Conservation (phyloP, 2,888 invertebrate species). For the Lacanobia wlatinum region DNA sequence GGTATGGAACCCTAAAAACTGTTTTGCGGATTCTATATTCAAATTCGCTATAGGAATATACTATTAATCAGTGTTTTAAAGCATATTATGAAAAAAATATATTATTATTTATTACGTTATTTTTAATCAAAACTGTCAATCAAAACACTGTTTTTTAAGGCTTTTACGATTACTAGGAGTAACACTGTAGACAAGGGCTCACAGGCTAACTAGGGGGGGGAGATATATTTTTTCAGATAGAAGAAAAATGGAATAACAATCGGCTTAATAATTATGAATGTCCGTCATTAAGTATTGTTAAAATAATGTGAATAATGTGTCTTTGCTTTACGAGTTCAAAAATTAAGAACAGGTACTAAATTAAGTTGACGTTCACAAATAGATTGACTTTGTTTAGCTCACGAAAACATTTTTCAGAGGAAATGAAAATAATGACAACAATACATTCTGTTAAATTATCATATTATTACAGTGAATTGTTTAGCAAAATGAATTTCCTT, state of each 20-base stretch:
- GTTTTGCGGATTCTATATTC: too few species aligned
- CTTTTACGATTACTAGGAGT: too few species aligned
- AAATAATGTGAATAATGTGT: not conserved
- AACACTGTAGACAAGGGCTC: too few species aligned
- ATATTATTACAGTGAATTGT: slow-evolving; percentile 3
- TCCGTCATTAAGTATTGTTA: not conserved
- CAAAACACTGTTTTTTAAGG: too few species aligned
- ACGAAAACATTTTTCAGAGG: slow-evolving; percentile 6
- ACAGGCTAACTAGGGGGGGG: not conserved
- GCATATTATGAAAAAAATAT: too few species aligned
- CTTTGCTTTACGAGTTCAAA: not conserved
- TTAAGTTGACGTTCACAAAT: slow-evolving; percentile 33
- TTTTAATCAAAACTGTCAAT: too few species aligned
- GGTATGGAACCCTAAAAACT: too few species aligned
- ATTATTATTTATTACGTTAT: too few species aligned
- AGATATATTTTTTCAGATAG: not conserved
- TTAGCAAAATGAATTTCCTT: not conserved
- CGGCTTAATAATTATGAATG: not conserved
- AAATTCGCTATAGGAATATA: too few species aligned
- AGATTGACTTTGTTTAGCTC: slow-evolving; percentile 12
- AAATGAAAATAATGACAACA: not conserved
- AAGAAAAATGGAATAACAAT: not conserved
- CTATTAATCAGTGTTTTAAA: too few species aligned
- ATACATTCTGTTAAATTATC: not conserved
- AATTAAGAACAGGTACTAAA: slow-evolving; percentile 1